Base-by-base conservation (phyloP, 2,888 invertebrate genomes). In the Nymphalis c-album region DNA sequence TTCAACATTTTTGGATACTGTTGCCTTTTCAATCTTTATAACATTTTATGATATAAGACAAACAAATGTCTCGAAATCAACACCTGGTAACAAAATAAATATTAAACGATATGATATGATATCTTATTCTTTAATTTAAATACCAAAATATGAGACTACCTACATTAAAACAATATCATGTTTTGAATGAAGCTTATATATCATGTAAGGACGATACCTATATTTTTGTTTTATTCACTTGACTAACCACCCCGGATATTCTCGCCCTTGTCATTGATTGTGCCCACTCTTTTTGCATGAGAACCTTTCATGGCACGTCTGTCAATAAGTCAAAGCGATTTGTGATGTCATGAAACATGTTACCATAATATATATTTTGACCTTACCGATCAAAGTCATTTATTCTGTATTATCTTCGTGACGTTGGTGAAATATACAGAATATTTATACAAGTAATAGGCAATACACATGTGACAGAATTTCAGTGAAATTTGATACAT, bases 221-320 rank as follows among this genome's bases (percentile, higher is more conserved):
- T 7, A 55, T 55, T 55, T 78, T 80, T 79, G 80, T 80, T 76
- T 70, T 75, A 75, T 78, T 71, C 81, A 80, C 77, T 76, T 83
- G 82, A 84, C 78, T 84, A 80, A 79, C 72, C 80, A 74, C 81
- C 81, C 80, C 69, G 71, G 64, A 26, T 71, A 53, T 65, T 70
- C 64, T 65, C 64, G 64, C 71, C 68, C 76, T 71, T 46, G 73
- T 31, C 75, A 62, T 61, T 81, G 82, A 83, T 82, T 82, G 81
- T 81, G 81, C 83, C 79, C 81, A 79, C 77, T 75, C 75, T 74
- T 72, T 75, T 68, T 67, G 69, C 67, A 77, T 60, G 80, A 80
- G 77, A 81, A 78, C 79, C 83, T 87, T 87, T 85, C 83, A 86
- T 78, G 81, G 77, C 74, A 74, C 76, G 60, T 51, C 64, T 72